Evolutionary conservation across 2,888 invertebrate species (phyloP).

Genomic region (Heliconius aoede): DNA sequence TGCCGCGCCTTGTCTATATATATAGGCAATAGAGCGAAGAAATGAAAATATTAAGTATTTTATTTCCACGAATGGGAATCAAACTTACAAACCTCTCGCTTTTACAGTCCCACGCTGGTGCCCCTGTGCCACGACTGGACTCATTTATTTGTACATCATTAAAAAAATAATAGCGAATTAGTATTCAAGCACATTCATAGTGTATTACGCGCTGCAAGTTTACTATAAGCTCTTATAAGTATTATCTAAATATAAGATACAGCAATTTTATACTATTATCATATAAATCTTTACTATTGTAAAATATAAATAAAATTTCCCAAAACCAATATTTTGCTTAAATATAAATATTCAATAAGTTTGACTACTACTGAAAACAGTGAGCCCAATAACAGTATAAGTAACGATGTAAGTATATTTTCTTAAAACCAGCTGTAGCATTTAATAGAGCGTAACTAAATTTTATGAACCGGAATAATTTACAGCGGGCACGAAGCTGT

Average conservation of each 20-base stretch:
- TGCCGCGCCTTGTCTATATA: too few relatives aligned
- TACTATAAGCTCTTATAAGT: background rate
- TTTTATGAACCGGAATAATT: slow-evolving; percentile 46
- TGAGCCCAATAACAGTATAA: slow-evolving; percentile 1
- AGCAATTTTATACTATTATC: too few relatives aligned
- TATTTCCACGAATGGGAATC: too few relatives aligned
- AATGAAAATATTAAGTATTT: too few relatives aligned
- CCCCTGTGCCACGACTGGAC: too few relatives aligned
- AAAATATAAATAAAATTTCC: too few relatives aligned
- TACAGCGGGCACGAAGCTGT: slow-evolving; percentile 42
- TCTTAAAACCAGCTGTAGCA: slow-evolving; percentile 33
- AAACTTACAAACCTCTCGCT: too few relatives aligned
- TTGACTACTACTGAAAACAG: background rate
- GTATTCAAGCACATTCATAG: background rate
- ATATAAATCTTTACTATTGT: too few relatives aligned
- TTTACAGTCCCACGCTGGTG: too few relatives aligned
- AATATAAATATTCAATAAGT: background rate
- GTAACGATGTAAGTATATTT: slow-evolving; percentile 31
- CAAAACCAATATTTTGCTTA: background rate
- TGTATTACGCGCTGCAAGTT: background rate
- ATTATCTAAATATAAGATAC: too few relatives aligned
- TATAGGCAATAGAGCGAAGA: too few relatives aligned
- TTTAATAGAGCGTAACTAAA: slow-evolving; percentile 42
- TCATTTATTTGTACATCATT: background rate
- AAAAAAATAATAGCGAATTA: slow-evolving; percentile 5